Evolutionary conservation across 2,888 invertebrate genomes (phyloP).

Genomic region (Lasioglossum vierecki): DNA sequence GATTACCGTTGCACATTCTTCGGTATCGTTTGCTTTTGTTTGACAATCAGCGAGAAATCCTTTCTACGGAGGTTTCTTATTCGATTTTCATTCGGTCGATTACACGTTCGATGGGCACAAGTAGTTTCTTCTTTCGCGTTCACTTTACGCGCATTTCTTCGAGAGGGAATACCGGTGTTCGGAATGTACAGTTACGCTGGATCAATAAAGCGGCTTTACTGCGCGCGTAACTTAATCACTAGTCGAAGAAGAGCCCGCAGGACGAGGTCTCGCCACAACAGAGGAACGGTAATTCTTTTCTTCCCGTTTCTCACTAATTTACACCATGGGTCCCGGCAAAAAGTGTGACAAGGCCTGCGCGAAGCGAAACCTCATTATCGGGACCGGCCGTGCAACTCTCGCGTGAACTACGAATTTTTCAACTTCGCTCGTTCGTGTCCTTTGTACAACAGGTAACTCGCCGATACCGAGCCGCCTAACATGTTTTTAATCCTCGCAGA

Average conservation of each 20-base stretch:
- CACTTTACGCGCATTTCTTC: neutral
- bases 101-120: neutral
- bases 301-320: constrained; percentile 44
- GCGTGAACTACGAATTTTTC: neutral
- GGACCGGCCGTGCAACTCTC: neutral
- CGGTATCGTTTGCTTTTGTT: neutral
- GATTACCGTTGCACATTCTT: neutral
- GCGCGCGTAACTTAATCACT: constrained; percentile 22
- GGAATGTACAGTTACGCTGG: constrained; percentile 38
- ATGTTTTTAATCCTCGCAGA: neutral
- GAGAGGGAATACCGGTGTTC: neutral
- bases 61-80: neutral
- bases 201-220: constrained; percentile 10
- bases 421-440: neutral
- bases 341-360: constrained; percentile 36
- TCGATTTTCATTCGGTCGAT: neutral
- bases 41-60: neutral
- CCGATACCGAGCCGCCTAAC: neutral
- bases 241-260: neutral
- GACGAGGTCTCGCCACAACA: neutral
- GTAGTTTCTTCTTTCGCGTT: neutral
- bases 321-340: constrained; percentile 11
- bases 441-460: neutral
- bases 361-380: constrained; percentile 20
- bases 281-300: constrained; percentile 36